Conservation (phyloP, 2,113 vertebrate species). For the Pheucticus melanocephalus region DNA sequence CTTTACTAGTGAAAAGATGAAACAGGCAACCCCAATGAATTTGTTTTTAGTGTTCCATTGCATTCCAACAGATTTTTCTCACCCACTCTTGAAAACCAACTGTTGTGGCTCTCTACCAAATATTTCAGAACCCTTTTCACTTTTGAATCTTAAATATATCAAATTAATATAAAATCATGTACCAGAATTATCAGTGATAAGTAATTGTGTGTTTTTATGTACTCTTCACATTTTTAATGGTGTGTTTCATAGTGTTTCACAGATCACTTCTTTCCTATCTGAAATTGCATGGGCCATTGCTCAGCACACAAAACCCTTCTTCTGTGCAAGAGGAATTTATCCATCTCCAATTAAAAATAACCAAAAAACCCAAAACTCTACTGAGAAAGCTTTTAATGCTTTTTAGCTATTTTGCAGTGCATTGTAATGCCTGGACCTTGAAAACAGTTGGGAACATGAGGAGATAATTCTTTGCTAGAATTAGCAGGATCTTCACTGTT, state of each 20-base stretch:
- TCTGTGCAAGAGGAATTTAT: not conserved
- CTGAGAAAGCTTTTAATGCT: not conserved
- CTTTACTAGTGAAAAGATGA: not conserved
- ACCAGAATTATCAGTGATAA: not conserved
- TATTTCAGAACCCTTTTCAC: not conserved
- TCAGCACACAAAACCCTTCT: not conserved
- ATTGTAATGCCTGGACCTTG: not conserved
- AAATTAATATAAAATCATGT: not conserved
- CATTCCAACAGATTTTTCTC: not conserved
- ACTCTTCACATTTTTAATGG: not conserved
- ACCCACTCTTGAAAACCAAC: not conserved
- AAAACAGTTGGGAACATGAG: not conserved
- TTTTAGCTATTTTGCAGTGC: not conserved
- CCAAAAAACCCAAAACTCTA: not conserved
- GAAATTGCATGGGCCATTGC: not conserved
- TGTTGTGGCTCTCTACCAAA: not conserved
- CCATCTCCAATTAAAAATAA: not conserved
- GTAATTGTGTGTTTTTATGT: not conserved
- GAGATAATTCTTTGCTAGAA: not conserved
- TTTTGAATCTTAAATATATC: not conserved
- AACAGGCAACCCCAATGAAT: not conserved
- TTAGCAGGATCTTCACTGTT: not conserved
- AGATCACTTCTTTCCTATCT: not conserved
- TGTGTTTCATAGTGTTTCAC: not conserved
- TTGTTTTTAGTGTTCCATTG: not conserved